A percentile compares a stretch with the other conserved stretches of the same genome.
phyloP scores from a whole-genome alignment of 2,888 invertebrate species.

The Coenonympha arcania region DNA sequence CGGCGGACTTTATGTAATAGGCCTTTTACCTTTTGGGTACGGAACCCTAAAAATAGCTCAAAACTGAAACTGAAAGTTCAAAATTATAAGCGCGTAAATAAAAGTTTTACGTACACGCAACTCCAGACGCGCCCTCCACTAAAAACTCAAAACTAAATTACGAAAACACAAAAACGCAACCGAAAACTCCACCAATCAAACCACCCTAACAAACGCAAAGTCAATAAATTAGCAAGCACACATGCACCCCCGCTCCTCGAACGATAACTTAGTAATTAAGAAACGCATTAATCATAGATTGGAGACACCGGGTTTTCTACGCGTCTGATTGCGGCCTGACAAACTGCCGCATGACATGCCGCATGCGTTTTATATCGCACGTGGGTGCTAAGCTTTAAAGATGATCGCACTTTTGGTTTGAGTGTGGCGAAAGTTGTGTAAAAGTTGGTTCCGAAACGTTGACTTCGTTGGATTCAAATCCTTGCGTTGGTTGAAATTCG shows the following conservation, averaged over 20 bases:
- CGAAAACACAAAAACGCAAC: constrained; percentile 22
- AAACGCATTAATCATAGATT: constrained; percentile 70
- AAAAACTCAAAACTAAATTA: constrained; percentile 1
- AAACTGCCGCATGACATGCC: constrained; percentile 64
- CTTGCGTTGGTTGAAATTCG: too few relatives aligned
- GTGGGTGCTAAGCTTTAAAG: constrained; percentile 47
- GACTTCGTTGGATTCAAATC: too few relatives aligned
- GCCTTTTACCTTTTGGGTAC: too few relatives aligned
- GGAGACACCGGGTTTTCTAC: constrained; percentile 48
- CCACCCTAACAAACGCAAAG: constrained; percentile 44
- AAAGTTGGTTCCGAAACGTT: too few relatives aligned
- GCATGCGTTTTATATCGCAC: constrained; percentile 22
- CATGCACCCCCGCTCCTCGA: constrained; percentile 52
- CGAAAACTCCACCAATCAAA: constrained; percentile 34
- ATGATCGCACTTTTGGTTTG: not conserved
- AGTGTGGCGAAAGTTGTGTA: too few relatives aligned
- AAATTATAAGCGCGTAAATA: too few relatives aligned
- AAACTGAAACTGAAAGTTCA: too few relatives aligned
- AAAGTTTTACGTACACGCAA: not conserved
- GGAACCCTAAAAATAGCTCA: too few relatives aligned
- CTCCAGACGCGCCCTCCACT: not conserved
- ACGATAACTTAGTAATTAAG: constrained; percentile 72
- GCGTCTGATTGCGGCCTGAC: constrained; percentile 61
- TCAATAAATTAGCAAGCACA: constrained; percentile 69
- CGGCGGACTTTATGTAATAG: too few relatives aligned